These are phyloP conservation scores for Myotis daubentonii DNA, from an alignment of 2,797 vertebrate genomes.

Conservation along the genomic window DNA sequence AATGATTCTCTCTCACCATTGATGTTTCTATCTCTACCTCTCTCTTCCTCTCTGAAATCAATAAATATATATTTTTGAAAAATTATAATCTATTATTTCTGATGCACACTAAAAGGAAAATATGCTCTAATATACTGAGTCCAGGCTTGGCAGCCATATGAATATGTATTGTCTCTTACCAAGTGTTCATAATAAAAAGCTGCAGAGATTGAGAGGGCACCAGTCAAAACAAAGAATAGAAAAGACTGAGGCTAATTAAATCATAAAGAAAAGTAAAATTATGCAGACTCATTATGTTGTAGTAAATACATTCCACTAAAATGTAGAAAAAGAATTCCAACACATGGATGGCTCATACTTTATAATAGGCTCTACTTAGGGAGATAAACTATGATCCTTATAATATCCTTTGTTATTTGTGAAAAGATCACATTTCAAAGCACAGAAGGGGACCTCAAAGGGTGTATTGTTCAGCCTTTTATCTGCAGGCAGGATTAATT, in stretches of 20 bases:
- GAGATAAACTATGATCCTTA: conserved; percentile 55
- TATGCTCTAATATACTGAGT: conserved; percentile 35
- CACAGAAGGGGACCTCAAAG: background rate
- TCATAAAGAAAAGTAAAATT: conserved; percentile 64
- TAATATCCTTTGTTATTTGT: conserved; percentile 58
- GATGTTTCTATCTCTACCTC: too few relatives aligned
- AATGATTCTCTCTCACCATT: too few relatives aligned
- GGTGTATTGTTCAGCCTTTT: conserved; percentile 7
- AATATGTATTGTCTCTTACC: conserved; percentile 55
- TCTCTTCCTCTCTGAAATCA: too few relatives aligned
- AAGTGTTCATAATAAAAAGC: conserved; percentile 61
- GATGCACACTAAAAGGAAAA: conserved; percentile 9
- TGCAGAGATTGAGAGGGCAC: conserved; percentile 48
- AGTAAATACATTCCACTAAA: conserved; percentile 59
- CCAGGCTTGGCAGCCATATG: conserved; percentile 36
- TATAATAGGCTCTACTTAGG: conserved; percentile 60
- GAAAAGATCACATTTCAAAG: conserved; percentile 63
- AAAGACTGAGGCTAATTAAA: conserved; percentile 66
- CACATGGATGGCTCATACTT: conserved; percentile 27
- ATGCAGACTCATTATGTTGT: conserved; percentile 48
- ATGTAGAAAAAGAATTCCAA: conserved; percentile 44
- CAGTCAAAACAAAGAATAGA: conserved; percentile 62
- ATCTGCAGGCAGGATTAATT: conserved; percentile 54
- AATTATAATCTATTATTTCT: background rate
- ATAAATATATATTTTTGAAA: too few relatives aligned